Evolutionary conservation across 2,888 invertebrate genomes (phyloP), one percentile per base, ranked within the genome.

Genomic region (Hypena proboscidalis): DNA sequence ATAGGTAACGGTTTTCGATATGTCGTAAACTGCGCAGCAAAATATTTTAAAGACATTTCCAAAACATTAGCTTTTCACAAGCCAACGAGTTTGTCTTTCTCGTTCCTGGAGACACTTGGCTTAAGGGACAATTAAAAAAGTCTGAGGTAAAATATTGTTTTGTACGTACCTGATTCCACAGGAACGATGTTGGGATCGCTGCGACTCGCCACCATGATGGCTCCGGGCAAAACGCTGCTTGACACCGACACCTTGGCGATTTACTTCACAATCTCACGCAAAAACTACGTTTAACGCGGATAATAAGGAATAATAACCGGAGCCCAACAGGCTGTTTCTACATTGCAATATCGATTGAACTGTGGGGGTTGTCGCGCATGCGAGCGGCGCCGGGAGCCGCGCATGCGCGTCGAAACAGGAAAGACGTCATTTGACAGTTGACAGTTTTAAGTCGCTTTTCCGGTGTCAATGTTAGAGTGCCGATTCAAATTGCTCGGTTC

Each of bases 151-250:
- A 53, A 57, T 7, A 54, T 60, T 64, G 64, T 63, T 64, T 73
- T 67, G 48, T 67, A 85, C 89, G 79, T 60, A 88, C 90, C 85
- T 55, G 92, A 87, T 30, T 86, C 87, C 42, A 94, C 85, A 23
- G 93, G 93, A 45, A 91, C 83, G 58, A 93, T 92, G 62, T 93
- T 89, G 0, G 93, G 93, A 25, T 92, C 93, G 57, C 93, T 93
- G 56, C 90, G 79, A 0, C 80, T 74, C 34, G 77, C 92, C 7
- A 15, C 14, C 59, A 91, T 83, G 77, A 90, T 87, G 47, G 85
- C 87, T 32, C 87, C 89, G 4, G 82, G 86, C 6, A 89, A 66
- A 2, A 88, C 83, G 77, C 88, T 88, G 62, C 85, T 86, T 58
- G 84, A 79, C 44, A 89, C 83, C 72, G 90, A 90, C 90, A 90